Percentiles rank a stretch among this genome's conserved stretches.
Evolutionary conservation across 2,888 invertebrate species (phyloP).

Genomic region (Micoletzkya japonica): DNA sequence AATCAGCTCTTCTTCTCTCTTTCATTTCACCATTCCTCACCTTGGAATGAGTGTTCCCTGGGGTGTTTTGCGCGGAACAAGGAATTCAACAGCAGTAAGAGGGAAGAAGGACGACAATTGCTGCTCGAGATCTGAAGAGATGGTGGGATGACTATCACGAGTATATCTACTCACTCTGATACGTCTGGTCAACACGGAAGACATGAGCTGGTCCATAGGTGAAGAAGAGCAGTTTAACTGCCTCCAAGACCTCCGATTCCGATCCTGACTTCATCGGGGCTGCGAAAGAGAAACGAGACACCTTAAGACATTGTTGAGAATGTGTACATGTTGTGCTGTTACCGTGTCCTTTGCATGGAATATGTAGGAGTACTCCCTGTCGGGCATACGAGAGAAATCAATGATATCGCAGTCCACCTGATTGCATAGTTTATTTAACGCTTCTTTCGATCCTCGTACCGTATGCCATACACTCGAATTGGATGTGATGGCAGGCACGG

Average conservation of each 20-base stretch:
- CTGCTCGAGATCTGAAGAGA: not conserved
- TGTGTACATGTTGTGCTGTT: no score
- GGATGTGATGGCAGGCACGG: not conserved
- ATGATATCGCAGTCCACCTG: constrained; percentile 21
- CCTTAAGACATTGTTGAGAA: not conserved
- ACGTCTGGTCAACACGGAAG: constrained; percentile 12
- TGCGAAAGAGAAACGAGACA: constrained; percentile 23
- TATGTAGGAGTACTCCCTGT: constrained; percentile 8
- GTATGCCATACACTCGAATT: constrained; percentile 1
- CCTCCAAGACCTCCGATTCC: constrained; percentile 7
- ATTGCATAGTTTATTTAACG: not conserved
- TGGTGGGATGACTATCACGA: not conserved
- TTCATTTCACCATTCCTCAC: not conserved
- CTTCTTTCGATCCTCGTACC: no score
- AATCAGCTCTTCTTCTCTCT: not conserved
- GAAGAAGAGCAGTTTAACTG: constrained; percentile 16
- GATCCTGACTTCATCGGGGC: constrained; percentile 4
- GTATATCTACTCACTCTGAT: not conserved
- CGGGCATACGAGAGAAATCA: constrained; percentile 26
- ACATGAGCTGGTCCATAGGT: constrained; percentile 24
- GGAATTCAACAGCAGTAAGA: constrained; percentile 14
- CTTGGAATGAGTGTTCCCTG: constrained; percentile 6
- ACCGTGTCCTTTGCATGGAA: constrained; percentile 25
- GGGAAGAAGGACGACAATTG: not conserved
- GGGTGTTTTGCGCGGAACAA: constrained; percentile 10